Percentiles rank a stretch among this genome's conserved stretches.
Conservation (phyloP, 1,140 invertebrate genomes). For the Drosophila ananassae region DNA sequence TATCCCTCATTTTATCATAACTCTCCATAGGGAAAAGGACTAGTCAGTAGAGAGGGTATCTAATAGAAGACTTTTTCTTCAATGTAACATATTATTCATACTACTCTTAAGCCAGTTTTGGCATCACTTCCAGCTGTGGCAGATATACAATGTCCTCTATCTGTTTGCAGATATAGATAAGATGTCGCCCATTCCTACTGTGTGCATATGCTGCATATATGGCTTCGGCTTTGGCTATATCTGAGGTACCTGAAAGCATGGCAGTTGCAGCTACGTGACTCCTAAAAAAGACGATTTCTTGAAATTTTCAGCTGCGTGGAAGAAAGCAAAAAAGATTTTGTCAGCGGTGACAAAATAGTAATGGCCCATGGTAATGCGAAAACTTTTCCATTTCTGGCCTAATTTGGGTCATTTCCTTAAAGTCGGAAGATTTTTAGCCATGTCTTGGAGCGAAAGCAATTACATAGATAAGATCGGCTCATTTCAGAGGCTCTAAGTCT, state of each 20-base stretch:
- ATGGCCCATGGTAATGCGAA: slow-evolving; percentile 67
- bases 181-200: slow-evolving; percentile 21
- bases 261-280: slow-evolving; percentile 65
- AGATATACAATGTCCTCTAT: slow-evolving; percentile 43
- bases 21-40: too few relatives aligned
- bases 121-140: background rate
- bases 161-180: slow-evolving; percentile 75
- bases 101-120: background rate
- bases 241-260: slow-evolving; percentile 56
- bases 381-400: slow-evolving; percentile 60
- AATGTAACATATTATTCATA: too few relatives aligned
- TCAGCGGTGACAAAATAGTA: slow-evolving; percentile 62
- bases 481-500: slow-evolving; percentile 45
- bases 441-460: slow-evolving; percentile 71
- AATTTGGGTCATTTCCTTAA: slow-evolving; percentile 81
- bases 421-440: slow-evolving; percentile 38
- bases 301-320: slow-evolving; percentile 25
- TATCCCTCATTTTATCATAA: too few relatives aligned
- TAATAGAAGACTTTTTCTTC: too few relatives aligned
- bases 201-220: slow-evolving; percentile 54
- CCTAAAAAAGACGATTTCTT: slow-evolving; percentile 63
- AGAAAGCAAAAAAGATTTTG: slow-evolving; percentile 10
- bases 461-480: slow-evolving; percentile 79
- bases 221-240: slow-evolving; percentile 10
- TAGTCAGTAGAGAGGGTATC: too few relatives aligned